Evolutionary conservation across 2,888 invertebrate species (phyloP), one percentile per base, ranked within the genome.

Genomic region (Latrodectus elegans): DNA sequence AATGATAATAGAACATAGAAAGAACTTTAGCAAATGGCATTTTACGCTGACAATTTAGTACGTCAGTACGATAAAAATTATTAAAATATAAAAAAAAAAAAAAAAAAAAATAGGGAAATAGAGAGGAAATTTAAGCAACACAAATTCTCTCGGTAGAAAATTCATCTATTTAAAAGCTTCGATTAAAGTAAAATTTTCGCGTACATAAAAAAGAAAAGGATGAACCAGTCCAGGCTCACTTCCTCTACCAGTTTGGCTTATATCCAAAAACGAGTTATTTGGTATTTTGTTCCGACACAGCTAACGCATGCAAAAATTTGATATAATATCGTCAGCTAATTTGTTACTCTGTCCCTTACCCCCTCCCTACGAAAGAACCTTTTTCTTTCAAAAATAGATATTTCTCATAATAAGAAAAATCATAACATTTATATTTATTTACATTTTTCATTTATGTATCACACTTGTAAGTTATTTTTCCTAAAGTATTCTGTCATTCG

Each of bases 81-180:
- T n/a, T n/a, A n/a, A n/a, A n/a, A n/a, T n/a, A 73, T 52, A 73
- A 17, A 51, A 17, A 73, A 72, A 52, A n/a, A 52, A 52, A 52
- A 52, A n/a, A n/a, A 14, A 52, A 73, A 17, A 12, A 53, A 17
- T 52, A 17, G 0, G 17, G 12, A 52, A n/a, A 49, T 14, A 8
- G 12, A 8, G 12, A 38, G 38, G 38, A 12, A 15, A 22, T 17
- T 17, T 10, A 83, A 38, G 38, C 51, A 60, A 80, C 55, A 53
- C 12, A 53, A 70, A 67, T 75, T 17, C 52, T 53, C n/a, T 15
- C 38, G 38, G 51, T 49, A 4, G 22, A 64, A 72, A 85, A 79
- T 75, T 85, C 85, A 85, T 85, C 80, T 75, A 75, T 85, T 85
- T 80, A 85, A 85, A 85, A 80, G 80, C 68, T 64, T 71, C 67